phyloP scores from a whole-genome alignment of 2,797 vertebrate genomes.

The Sphenopsis melanotis region DNA sequence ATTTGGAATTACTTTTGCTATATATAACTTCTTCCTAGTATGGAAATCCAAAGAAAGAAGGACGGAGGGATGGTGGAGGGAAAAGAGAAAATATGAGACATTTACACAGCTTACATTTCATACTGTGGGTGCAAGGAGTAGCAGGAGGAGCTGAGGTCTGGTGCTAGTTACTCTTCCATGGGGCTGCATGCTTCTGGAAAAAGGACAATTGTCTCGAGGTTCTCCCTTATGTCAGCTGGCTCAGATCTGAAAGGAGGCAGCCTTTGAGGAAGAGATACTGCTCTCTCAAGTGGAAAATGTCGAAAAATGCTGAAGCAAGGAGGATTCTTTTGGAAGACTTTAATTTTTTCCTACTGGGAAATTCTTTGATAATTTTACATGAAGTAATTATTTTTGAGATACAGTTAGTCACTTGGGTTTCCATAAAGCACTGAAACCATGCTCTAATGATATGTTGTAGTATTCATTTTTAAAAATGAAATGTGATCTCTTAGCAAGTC shows the following conservation, averaged over 20 bases:
- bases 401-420: not conserved
- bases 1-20: not conserved
- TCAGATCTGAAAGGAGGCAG: not conserved
- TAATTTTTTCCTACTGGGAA: not conserved
- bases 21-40: not conserved
- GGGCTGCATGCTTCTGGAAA: not conserved
- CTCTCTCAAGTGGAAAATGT: not conserved
- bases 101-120: not conserved
- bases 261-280: not conserved
- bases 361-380: not conserved
- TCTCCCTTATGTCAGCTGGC: not conserved
- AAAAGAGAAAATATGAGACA: not conserved
- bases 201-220: not conserved
- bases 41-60: not conserved
- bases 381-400: not conserved
- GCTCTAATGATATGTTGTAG: not conserved
- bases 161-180: not conserved
- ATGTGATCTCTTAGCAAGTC: not conserved
- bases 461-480: not conserved
- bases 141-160: not conserved
- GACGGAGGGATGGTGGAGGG: not conserved
- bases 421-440: not conserved
- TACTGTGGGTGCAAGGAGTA: not conserved
- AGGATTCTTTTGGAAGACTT: not conserved
- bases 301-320: not conserved